Evolutionary conservation across 1,140 invertebrate species (phyloP), one percentile per base, ranked within the genome.

Genomic region (Tetranychus urticae): DNA sequence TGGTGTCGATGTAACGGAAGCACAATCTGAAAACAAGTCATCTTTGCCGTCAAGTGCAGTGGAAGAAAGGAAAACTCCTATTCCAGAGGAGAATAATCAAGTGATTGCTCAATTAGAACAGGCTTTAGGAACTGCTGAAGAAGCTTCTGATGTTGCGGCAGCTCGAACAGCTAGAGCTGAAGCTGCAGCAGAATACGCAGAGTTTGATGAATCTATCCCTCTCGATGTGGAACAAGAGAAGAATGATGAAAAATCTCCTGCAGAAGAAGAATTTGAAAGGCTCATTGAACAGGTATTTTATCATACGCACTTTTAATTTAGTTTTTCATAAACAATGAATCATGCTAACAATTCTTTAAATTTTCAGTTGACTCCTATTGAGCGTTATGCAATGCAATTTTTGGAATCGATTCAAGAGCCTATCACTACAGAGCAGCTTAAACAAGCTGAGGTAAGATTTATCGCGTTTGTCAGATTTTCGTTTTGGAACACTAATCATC

Each of bases 191-290:
- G 91, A 96, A 71, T 75, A 94, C 62, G 89, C 87, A 0, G 91
- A 96, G 73, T 97, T 96, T 75, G 91, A 97, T 76, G 92, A 97
- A 75, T 87, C 82, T 68, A 88, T 93, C 75, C 88, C 89, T n/a
- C 77, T 91, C 55, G 83, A 85, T 50, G 82, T 84, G 10, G 77
- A 78, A 23, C 81, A 81, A 42, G 76, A 68, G 47, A 71, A 75
- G 59, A 65, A 65, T 56, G 71, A 78, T 50, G 79, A 85, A 70
- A 71, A 82, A 57, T 84, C 82, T 68, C 86, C 85, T 71, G 85
- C 84, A 8, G 86, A 90, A 74, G 75, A 81, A 65, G 85, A 90
- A 74, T 78, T 91, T 61, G 82, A 84, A 60, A 79, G 81, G 72
- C 71, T 91, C 12, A 80, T 88, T 64, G 80, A 85, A 70, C 84